Conservation (phyloP, 2,113 vertebrate species). For the Marmota monax region DNA sequence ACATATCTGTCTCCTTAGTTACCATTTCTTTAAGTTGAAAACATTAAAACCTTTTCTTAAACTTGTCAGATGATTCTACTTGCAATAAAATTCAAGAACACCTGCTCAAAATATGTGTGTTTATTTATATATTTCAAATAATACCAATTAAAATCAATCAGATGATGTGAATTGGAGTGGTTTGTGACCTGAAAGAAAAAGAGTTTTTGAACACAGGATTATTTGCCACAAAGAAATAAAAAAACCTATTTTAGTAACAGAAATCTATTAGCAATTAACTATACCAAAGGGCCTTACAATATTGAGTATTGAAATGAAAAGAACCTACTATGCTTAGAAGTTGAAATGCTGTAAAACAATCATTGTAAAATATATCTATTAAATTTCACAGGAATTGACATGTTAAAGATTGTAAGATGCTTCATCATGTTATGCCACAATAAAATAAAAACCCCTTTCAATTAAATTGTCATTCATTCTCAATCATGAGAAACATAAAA, state of each 20-base stretch:
- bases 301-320: neutral
- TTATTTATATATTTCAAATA: neutral
- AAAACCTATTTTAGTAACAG: neutral
- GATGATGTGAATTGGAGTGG: neutral
- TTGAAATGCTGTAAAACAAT: neutral
- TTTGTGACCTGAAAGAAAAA: neutral
- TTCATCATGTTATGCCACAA: neutral
- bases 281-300: neutral
- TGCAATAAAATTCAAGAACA: neutral
- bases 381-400: neutral
- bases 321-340: neutral
- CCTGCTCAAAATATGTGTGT: neutral
- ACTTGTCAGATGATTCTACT: neutral
- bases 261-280: neutral
- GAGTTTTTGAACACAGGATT: neutral
- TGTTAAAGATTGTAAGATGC: neutral
- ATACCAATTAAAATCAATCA: neutral
- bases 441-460: neutral
- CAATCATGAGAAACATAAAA: neutral
- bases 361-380: neutral
- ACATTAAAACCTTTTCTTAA: neutral
- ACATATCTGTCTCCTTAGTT: neutral
- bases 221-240: neutral
- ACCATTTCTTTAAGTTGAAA: neutral
- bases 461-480: neutral